Percentiles rank a stretch among this genome's conserved stretches.
phyloP scores from a whole-genome alignment of 2,113 vertebrate species.

The Haemorhous mexicanus region DNA sequence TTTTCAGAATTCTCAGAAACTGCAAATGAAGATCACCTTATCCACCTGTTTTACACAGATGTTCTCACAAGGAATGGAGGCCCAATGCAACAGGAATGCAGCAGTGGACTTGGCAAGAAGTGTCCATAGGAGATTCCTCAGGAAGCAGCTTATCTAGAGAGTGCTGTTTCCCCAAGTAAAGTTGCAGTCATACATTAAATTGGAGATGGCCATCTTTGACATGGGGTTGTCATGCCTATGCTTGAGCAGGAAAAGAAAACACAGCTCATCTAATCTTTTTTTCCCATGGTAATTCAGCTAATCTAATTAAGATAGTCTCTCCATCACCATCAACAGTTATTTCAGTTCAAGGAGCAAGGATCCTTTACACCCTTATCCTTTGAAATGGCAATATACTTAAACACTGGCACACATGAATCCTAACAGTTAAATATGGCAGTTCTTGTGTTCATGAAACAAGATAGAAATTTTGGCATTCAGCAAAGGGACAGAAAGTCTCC shows the following conservation, averaged over 20 bases:
- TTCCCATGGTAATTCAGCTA: not conserved
- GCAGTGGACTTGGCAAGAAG: not conserved
- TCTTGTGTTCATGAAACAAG: not conserved
- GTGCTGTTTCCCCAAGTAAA: not conserved
- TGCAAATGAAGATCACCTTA: not conserved
- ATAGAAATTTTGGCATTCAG: not conserved
- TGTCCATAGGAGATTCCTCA: not conserved
- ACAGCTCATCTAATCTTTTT: not conserved
- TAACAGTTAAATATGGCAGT: not conserved
- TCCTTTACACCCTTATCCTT: not conserved
- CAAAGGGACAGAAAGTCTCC: not conserved
- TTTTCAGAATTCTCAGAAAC: not conserved
- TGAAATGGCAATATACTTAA: not conserved
- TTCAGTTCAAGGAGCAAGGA: not conserved
- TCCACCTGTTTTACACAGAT: not conserved
- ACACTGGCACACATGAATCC: accelerated
- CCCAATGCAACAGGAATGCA: not conserved
- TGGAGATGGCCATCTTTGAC: not conserved
- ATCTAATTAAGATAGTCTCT: not conserved
- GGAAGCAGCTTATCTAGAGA: not conserved
- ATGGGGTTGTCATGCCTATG: not conserved
- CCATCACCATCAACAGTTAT: not conserved
- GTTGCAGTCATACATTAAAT: not conserved
- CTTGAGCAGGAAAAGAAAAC: not conserved
- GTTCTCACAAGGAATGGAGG: not conserved